Percentiles rank a stretch among this genome's conserved stretches.
These are phyloP conservation scores for Tribolium castaneum DNA, from an alignment of 1,140 invertebrate species.

Conservation along the genomic window DNA sequence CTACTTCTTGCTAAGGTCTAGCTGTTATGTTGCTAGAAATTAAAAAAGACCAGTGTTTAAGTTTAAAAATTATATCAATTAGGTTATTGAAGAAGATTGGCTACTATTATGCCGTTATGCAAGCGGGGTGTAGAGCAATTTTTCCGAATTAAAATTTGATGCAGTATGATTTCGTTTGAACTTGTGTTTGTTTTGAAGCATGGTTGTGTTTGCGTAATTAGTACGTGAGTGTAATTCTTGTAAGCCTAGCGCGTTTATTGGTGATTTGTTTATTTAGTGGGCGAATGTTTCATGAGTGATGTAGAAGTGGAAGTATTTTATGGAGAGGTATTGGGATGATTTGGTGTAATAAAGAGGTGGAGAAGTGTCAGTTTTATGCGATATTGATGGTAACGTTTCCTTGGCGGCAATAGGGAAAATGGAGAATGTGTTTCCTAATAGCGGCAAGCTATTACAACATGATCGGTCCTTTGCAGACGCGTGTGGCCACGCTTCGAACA, in stretches of 20 bases:
- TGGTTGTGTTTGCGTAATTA: not conserved
- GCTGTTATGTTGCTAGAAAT: too few species aligned
- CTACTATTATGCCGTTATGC: not conserved
- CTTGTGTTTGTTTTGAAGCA: not conserved
- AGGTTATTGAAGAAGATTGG: too few species aligned
- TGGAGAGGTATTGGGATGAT: not conserved
- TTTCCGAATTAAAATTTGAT: not conserved
- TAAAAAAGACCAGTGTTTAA: too few species aligned
- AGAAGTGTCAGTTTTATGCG: constrained; percentile 37
- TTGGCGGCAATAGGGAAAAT: constrained; percentile 38
- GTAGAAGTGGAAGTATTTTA: constrained; percentile 12
- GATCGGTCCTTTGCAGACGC: constrained; percentile 31
- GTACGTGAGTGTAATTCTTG: not conserved
- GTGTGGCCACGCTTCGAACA: constrained; percentile 46
- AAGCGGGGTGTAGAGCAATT: not conserved
- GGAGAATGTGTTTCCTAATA: constrained; percentile 39
- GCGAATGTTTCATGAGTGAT: not conserved
- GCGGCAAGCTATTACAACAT: constrained; percentile 38
- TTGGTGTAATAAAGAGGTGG: constrained; percentile 27
- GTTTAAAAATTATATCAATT: not conserved
- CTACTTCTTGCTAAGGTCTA: too few species aligned
- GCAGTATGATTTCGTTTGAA: not conserved
- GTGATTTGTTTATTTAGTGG: not conserved
- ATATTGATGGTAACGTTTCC: constrained; percentile 40
- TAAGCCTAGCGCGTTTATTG: not conserved